Evolutionary conservation across 2,888 invertebrate genomes (phyloP), one percentile per base, ranked within the genome.

Genomic region (Zele albiditarsus): DNA sequence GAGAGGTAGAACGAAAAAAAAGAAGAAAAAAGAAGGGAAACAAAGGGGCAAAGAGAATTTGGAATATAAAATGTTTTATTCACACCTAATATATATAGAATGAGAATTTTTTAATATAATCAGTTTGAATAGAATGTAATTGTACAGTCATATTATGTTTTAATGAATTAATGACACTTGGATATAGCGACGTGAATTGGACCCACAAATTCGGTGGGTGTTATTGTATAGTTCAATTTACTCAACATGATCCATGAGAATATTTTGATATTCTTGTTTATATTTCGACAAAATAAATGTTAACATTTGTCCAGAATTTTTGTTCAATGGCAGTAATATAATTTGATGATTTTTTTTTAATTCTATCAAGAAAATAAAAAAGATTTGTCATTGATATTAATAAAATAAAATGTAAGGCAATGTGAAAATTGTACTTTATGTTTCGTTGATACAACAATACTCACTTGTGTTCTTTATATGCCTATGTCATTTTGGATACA

Each of bases 401-500:
- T 53, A n/a, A 10, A n/a, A 53, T n/a, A 6, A n/a, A 46, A 46
- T 46, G 20, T n/a, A 53, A 53, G n/a, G 2, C 20, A 53, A 49
- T n/a, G 3, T 53, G 6, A 53, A 53, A 38, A 53, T 20, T 20
- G 10, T 23, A 53, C 20, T 53, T 53, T 53, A n/a, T n/a, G 2
- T 20, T 23, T 20, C 53, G 33, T 27, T 60, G 3, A 27, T 60
- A 60, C 10, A 60, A 60, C 25, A 60, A 27, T 28, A 20, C 20
- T 8, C n/a, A 20, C 20, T 27, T 0, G 12, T 33, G 33, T 2
- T 31, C 33, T 63, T 33, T 33, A 16, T 62, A 20, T 53, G 20
- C 12, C 31, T 28, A 10, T 63, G 68, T 74, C 63, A 49, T 25
- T 73, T 57, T 72, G 70, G 72, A 75, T 73, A 74, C 70, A 70